Conservation (phyloP, 2,888 invertebrate species). For the Lasioglossum figueresi region DNA sequence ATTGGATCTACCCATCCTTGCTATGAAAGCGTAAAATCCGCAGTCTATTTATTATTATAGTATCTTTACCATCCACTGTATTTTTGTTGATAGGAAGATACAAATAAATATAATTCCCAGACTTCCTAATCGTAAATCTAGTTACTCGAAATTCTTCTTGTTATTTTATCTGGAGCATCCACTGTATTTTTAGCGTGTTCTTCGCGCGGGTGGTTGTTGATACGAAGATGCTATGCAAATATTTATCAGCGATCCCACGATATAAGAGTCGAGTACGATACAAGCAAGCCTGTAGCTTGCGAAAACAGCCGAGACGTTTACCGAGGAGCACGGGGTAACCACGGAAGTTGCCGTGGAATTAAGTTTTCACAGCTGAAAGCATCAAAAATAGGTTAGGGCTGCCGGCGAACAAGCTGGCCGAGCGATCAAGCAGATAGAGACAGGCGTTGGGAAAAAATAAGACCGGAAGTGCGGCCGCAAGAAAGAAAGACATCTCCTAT, state of each 20-base stretch:
- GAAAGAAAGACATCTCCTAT: background rate
- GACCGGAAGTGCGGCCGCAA: background rate
- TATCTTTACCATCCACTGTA: background rate
- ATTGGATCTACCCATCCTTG: too few relatives aligned
- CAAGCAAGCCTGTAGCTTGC: background rate
- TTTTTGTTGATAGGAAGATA: background rate
- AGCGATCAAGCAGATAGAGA: conserved; percentile 16
- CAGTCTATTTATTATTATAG: background rate
- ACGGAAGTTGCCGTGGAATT: conserved; percentile 32
- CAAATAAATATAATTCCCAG: background rate
- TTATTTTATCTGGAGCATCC: background rate
- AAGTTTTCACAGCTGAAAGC: conserved; percentile 55
- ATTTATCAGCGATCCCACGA: background rate
- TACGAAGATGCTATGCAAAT: background rate
- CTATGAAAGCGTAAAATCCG: too few relatives aligned
- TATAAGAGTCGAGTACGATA: background rate
- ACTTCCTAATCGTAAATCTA: background rate
- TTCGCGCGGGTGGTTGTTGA: background rate
- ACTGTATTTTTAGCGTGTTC: background rate
- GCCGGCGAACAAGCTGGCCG: conserved; percentile 27
- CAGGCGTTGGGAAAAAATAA: background rate
- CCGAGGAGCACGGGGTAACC: background rate
- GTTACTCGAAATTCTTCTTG: background rate
- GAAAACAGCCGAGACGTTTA: background rate
- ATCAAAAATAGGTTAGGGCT: conserved; percentile 31